Evolutionary conservation across 2,113 vertebrate genomes (phyloP).

Genomic region (Channa argus): DNA sequence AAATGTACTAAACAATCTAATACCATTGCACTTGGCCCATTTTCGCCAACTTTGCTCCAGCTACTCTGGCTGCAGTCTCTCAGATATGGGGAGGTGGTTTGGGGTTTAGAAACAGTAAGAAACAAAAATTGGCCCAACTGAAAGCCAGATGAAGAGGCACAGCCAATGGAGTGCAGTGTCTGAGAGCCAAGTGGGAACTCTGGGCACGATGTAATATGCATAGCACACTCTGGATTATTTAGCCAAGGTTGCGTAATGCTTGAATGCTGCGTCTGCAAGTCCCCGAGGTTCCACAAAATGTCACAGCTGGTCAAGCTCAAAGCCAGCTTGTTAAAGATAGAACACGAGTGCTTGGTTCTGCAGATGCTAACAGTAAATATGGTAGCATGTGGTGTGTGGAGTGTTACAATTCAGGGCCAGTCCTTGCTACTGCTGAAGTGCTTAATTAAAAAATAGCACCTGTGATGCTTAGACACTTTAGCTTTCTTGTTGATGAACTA

Average conservation of each 20-base stretch:
- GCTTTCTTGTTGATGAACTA: constrained; percentile 1
- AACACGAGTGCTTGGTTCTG: constrained; percentile 35
- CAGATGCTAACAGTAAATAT: constrained; percentile 31
- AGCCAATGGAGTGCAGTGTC: constrained; percentile 33
- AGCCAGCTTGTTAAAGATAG: constrained; percentile 55
- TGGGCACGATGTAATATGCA: constrained; percentile 66
- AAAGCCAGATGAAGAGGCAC: constrained; percentile 26
- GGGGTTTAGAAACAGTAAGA: background rate
- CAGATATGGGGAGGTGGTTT: background rate
- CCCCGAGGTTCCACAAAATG: constrained; percentile 54
- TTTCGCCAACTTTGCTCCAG: background rate
- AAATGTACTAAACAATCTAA: background rate
- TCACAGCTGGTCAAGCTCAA: constrained; percentile 70
- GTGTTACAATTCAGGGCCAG: constrained; percentile 4
- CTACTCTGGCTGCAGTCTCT: background rate
- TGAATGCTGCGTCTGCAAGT: constrained; percentile 44
- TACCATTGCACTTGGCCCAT: background rate
- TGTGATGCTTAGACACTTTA: background rate
- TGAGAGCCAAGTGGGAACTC: constrained; percentile 41
- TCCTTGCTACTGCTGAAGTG: background rate
- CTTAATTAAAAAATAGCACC: constrained; percentile 27
- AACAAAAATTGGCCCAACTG: constrained; percentile 15
- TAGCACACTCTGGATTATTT: constrained; percentile 68
- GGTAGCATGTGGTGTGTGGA: background rate
- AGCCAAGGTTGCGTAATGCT: constrained; percentile 58